Evolutionary conservation across 2,797 vertebrate genomes (phyloP), one percentile per base, ranked within the genome.

Genomic region (Eupleurogrammus muticus): DNA sequence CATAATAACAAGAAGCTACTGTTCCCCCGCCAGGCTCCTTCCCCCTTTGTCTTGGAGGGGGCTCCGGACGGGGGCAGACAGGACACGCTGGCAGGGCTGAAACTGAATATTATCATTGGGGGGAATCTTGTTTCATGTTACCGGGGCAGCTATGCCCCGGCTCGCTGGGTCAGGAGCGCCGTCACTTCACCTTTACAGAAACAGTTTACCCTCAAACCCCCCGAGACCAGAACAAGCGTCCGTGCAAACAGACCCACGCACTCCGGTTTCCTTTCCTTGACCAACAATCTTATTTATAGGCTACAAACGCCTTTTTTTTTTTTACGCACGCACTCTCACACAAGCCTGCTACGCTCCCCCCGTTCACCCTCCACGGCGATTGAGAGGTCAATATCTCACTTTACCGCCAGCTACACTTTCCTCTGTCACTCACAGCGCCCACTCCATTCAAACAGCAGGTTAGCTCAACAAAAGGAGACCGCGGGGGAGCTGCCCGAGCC

Each of bases 21-120:
- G 96, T 98, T 97, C 96, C 96, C 94, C 92, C 92, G 21, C 17
- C 92, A 91, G 90, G 94, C 95, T 97, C 95, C 96, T 96, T 96
- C 95, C 92, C 70, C 80, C 92, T 97, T 99, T 98, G 97, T 98
- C 95, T 95, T 94, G 84, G 89, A 90, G 90, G 90, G n/a, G 90
- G n/a, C 94, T 96, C 94, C 95, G 95, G 95, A 94, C 93, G 74
- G 94, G 89, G 93, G 92, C 88, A 77, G 93, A 89, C 94, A 93
- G 96, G 95, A 96, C 95, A 92, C 83, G 92, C 96, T 96, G 95
- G 94, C 95, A 91, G 92, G 89, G 92, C 92, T 94, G 96, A 97
- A 98, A 99, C 95, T 92, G 94, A 96, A 97, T 96, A 97, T 97
- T 97, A 96, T 97, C 96, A 96, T 92, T 92, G 92, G 95, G 95